Conservation (phyloP, 2,888 invertebrate genomes). For the Noctua janthina region DNA sequence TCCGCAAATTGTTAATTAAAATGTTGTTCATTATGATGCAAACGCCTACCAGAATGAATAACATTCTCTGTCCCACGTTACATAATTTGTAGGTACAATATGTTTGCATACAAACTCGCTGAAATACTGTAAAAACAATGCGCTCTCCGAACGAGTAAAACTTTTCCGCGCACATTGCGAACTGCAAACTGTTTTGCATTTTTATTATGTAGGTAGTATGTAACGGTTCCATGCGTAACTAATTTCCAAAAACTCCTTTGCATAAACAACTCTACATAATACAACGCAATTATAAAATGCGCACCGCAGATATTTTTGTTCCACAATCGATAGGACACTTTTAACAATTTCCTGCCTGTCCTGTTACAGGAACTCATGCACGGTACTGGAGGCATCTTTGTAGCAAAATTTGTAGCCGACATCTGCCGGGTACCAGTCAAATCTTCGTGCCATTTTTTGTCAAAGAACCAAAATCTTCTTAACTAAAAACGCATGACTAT, state of each 20-base stretch:
- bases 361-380: not conserved
- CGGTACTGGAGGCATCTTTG: not conserved
- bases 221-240: constrained; percentile 22
- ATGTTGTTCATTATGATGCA: not conserved
- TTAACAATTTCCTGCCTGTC: not conserved
- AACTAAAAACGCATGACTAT: no score
- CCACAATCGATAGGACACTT: not conserved
- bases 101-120: constrained; percentile 16
- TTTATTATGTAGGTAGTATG: not conserved
- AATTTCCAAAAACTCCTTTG: constrained; percentile 20
- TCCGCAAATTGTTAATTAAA: not conserved
- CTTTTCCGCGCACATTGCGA: constrained; percentile 31
- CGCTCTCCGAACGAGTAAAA: constrained; percentile 5
- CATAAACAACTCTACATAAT: not conserved
- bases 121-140: constrained; percentile 38
- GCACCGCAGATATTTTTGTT: not conserved
- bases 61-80: not conserved
- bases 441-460: not conserved
- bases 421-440: not conserved
- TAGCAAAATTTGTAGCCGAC: not conserved
- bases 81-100: constrained; percentile 3
- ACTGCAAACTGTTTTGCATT: constrained; percentile 28
- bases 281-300: not conserved
- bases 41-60: not conserved
- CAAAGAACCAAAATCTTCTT: no score